Base-by-base conservation (phyloP, 2,113 vertebrate genomes). In the Arizona elegans region DNA sequence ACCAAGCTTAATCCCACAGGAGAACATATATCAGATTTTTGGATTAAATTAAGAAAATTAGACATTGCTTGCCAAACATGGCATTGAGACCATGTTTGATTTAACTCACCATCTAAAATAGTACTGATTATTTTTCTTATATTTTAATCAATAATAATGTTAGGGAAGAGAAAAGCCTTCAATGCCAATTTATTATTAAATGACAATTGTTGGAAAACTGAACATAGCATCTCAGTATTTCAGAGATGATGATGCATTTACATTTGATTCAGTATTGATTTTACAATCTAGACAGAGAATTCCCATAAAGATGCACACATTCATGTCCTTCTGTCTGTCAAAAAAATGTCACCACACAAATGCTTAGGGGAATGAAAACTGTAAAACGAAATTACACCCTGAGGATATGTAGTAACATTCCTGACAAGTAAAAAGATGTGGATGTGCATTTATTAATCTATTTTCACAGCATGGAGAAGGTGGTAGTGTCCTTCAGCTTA, bases 221-320 rank as follows among this genome's bases (percentile, higher is more conserved):
- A 26, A 33, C 43, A 92, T 92, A 10, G n/a, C 19, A 92, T 89
- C 29, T 94, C 23, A 90, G 86, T 9, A 33, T 92, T 90, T 93
- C 87, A 86, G n/a, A 86, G 38, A 92, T 5, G 4, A 21, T 87
- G 93, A 92, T 93, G n/a, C 91, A 89, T 91, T 1, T 15, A 55
- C 89, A 43, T n/a, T 56, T 92, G 85, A 92, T 91, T 65, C 54
- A 65, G 0, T 90, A 89, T 90, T 89, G 91, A 5, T n/a, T 87
- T 50, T 93, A n/a, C 90, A 81, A 88, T 94, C 55, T 94, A 93
- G 91, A 93, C 91, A 65, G 55, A 93, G n/a, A 93, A 81, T 94
- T 93, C 92, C 89, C 81, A 52, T 59, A 90, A 3, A 50, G 89
- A 91, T 93, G 21, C 89, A 6, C 0, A 92, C 93, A 96, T 95